phyloP scores from a whole-genome alignment of 2,113 vertebrate species.

The Colaptes auratus region DNA sequence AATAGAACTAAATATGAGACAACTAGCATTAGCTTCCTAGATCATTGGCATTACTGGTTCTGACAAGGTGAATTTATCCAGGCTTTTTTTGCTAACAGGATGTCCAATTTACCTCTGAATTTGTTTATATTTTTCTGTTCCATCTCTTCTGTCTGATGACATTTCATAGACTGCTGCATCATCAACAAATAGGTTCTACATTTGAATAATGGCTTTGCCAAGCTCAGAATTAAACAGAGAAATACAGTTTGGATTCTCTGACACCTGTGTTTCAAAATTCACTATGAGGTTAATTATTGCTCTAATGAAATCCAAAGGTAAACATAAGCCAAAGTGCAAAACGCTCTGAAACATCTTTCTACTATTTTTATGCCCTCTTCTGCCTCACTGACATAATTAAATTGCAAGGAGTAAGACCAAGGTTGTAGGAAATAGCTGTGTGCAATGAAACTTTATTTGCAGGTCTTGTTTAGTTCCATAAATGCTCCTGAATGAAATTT shows the following conservation, averaged over 20 bases:
- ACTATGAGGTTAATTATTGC: neutral
- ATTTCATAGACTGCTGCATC: neutral
- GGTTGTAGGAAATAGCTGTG: neutral
- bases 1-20: neutral
- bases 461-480: neutral
- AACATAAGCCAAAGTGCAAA: neutral
- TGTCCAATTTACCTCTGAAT: neutral
- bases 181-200: neutral
- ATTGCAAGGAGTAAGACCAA: neutral
- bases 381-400: neutral
- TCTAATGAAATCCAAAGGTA: neutral
- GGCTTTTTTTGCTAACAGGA: neutral
- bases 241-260: neutral
- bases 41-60: neutral
- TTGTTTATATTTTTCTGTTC: neutral
- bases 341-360: neutral
- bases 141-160: neutral
- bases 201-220: neutral
- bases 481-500: neutral
- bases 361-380: neutral
- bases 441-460: neutral
- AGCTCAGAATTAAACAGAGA: neutral
- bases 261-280: neutral
- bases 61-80: constrained; percentile 12
- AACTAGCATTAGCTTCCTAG: neutral